Conservation (phyloP, 2,888 invertebrate genomes). For the Eremobia ochroleuca region DNA sequence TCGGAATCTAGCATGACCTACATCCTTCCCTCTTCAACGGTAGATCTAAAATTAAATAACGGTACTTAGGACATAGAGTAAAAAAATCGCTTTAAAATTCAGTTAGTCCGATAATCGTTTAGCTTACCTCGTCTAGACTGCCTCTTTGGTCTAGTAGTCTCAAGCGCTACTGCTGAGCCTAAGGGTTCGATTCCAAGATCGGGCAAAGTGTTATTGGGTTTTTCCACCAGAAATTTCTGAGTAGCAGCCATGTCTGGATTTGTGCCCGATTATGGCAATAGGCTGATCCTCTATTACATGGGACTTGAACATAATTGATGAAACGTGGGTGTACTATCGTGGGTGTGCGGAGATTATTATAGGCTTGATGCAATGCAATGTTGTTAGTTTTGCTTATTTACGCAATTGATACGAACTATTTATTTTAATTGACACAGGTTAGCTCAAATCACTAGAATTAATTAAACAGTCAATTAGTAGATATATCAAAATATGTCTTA, state of each 20-base stretch:
- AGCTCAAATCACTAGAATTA: not conserved
- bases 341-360: too few relatives aligned
- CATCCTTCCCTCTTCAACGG: conserved; percentile 65
- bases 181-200: not conserved
- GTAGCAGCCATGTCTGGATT: too few relatives aligned
- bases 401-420: not conserved
- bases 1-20: conserved; percentile 78
- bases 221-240: too few relatives aligned
- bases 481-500: not conserved
- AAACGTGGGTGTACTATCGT: too few relatives aligned
- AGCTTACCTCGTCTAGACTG: not conserved
- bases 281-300: too few relatives aligned
- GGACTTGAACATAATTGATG: not conserved
- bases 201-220: not conserved
- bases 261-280: too few relatives aligned
- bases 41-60: conserved; percentile 78
- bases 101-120: conserved; percentile 14
- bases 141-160: not conserved
- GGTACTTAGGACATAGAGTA: conserved; percentile 55
- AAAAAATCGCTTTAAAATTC: not conserved
- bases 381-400: not conserved
- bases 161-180: not conserved
- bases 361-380: not conserved
- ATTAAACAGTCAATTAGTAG: too few relatives aligned
- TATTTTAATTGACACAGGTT: not conserved